phyloP scores from a whole-genome alignment of 2,113 vertebrate species.

The Serilophus lunatus region DNA sequence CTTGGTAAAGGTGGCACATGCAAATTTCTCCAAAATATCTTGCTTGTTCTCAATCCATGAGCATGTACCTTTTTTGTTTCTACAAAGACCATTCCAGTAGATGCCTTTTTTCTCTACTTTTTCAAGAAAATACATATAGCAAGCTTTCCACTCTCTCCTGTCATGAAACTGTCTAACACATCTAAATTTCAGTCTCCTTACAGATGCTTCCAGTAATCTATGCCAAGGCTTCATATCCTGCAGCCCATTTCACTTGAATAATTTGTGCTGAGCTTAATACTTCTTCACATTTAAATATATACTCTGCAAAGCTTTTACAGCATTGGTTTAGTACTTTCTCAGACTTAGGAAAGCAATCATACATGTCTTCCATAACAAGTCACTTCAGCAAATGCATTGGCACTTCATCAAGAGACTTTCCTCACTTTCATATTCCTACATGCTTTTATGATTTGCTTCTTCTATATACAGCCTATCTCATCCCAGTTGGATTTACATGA shows the following conservation, averaged over 20 bases:
- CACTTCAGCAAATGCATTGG: background rate
- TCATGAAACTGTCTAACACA: slow-evolving; percentile 12
- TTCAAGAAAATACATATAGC: background rate
- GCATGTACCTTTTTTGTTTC: background rate
- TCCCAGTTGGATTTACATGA: background rate
- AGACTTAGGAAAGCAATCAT: slow-evolving; percentile 33
- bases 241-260: slow-evolving; percentile 12
- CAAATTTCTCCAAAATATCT: background rate
- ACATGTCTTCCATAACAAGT: slow-evolving; percentile 5
- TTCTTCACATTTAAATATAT: slow-evolving; percentile 7
- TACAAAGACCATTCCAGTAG: background rate
- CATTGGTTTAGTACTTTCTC: background rate
- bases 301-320: background rate
- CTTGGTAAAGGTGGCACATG: background rate
- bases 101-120: background rate
- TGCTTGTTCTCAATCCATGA: background rate
- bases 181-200: background rate
- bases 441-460: background rate
- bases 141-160: background rate
- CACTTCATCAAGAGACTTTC: slow-evolving; percentile 13
- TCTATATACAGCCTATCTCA: background rate
- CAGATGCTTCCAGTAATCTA: slow-evolving; percentile 10
- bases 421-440: background rate
- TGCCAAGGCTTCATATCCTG: slow-evolving; percentile 11
- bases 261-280: slow-evolving; percentile 16